Evolutionary conservation across 2,888 invertebrate genomes (phyloP), one percentile per base, ranked within the genome.

Genomic region (Pollenia angustigena): DNA sequence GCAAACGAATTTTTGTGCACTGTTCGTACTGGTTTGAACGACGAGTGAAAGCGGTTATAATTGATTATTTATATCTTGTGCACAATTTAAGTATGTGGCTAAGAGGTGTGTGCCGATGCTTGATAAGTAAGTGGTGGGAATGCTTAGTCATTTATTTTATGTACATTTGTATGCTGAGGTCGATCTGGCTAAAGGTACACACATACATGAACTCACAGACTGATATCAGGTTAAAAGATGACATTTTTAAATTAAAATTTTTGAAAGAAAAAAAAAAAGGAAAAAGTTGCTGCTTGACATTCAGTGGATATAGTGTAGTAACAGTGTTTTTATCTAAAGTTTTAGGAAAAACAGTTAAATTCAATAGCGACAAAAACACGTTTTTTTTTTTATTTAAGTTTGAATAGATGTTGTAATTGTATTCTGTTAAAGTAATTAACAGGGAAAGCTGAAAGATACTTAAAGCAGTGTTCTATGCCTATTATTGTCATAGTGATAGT

Each of bases 11-110:
- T 58, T 68, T 48, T 54, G 3, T 48, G 48, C 14, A 62, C 8
- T 44, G n/a, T 32, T 32, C 4, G 42, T 32, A 71, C 10, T 52
- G 58, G 32, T 71, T 23, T 80, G 52, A 76, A 66, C 60, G 62
- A 81, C 62, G 76, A 84, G 84, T 87, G 87, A 87, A 87, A 87
- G 84, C 81, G 81, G 78, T 78, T 78, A 64, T 78, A 78, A 81
- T 71, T 74, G 78, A 78, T 87, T 83, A 80, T 50, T n/a, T 81
- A 60, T 62, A 64, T 54, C 54, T 71, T 71, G 32, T 72, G 76
- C n/a, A 76, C 75, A 68, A 66, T 81, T 86, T 84, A 87, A 86
- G 52, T 64, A 83, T 81, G 71, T 84, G 66, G 75, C 60, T 54
- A 68, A 76, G 52, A 80, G 64, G 50, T 71, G 56, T 75, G 64